Evolutionary conservation across 2,113 vertebrate species (phyloP), one percentile per base, ranked within the genome.

Genomic region (Acanthisitta chloris): DNA sequence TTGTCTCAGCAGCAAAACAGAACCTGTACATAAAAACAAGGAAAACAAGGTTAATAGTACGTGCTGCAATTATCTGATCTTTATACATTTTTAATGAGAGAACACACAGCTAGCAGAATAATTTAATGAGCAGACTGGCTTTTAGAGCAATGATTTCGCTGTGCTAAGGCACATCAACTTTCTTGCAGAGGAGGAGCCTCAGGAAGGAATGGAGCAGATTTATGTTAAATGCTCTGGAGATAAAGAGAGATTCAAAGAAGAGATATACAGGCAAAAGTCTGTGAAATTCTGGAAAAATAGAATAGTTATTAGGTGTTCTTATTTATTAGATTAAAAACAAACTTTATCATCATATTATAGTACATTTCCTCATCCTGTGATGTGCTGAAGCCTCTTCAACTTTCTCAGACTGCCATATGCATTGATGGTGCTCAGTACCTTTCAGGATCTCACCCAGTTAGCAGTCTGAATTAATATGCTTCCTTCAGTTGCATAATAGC

Each of bases 31-130:
- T 31, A 86, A 96, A 96, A 97, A 94, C 57, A 97, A 58, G 97
- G 97, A 97, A 97, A 96, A 97, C 94, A 96, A 92, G 96, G 96
- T 97, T 98, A 96, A 96, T 97, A 98, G 95, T 95, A 97, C 3
- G 97, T 97, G 97, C 97, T 97, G 98, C 97, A 98, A 97, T 98
- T 98, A 98, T 98, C 96, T 97, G 97, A 97, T 98, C 97, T 97
- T 97, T 97, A 98, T 98, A 94, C 97, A 98, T 98, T 98, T 98
- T 98, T 98, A 98, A 98, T 98, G 97, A 98, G 97, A 97, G 97
- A 97, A 97, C 97, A 98, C 97, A 98, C 96, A 98, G 98, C 98
- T 97, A 98, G 95, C 96, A 98, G 97, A 97, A 97, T 98, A 97
- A 98, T 98, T 98, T 97, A 98, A 98, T 96, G 97, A 97, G 95